phyloP scores from a whole-genome alignment of 92 coral and sea anemone species.

The Heliopora coerulea region DNA sequence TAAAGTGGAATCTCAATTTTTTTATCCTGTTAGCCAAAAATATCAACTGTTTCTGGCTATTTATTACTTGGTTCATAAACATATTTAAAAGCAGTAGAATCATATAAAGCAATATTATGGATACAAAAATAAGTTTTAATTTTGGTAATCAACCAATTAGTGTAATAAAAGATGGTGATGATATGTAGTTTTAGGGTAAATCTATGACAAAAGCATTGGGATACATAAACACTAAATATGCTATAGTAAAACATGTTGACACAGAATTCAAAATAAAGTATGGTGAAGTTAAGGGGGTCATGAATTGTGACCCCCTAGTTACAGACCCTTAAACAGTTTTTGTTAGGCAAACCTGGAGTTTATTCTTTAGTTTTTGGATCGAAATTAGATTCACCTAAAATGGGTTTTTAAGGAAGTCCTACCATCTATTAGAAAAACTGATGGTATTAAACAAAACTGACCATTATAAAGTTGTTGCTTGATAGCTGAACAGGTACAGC shows the following conservation, averaged over 20 bases:
- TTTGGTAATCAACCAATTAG: no score
- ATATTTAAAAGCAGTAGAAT: no score
- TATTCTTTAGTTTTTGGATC: slow-evolving; percentile 19
- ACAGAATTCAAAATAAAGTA: background rate
- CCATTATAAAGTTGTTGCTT: no score
- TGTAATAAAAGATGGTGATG: no score
- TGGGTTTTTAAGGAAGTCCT: slow-evolving; percentile 37
- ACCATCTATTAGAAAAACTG: slow-evolving; percentile 39
- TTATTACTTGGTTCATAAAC: no score
- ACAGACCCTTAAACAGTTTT: slow-evolving; percentile 6
- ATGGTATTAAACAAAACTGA: background rate
- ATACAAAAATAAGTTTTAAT: no score
- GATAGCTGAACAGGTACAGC: no score
- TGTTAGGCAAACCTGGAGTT: slow-evolving; percentile 30
- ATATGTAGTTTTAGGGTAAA: slow-evolving; percentile 27
- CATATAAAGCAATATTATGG: no score
- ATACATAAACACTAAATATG: slow-evolving; percentile 25
- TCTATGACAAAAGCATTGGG: slow-evolving; percentile 23
- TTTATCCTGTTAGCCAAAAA: no score
- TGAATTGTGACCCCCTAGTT: background rate
- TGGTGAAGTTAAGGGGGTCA: background rate
- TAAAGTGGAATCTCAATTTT: no score
- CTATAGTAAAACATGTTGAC: background rate
- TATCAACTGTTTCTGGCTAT: no score
- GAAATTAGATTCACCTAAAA: slow-evolving; percentile 1